A percentile compares a stretch with the other conserved stretches of the same genome.
These are phyloP conservation scores for Chionoecetes opilio DNA, from an alignment of 1,140 invertebrate genomes.

Conservation along the genomic window DNA sequence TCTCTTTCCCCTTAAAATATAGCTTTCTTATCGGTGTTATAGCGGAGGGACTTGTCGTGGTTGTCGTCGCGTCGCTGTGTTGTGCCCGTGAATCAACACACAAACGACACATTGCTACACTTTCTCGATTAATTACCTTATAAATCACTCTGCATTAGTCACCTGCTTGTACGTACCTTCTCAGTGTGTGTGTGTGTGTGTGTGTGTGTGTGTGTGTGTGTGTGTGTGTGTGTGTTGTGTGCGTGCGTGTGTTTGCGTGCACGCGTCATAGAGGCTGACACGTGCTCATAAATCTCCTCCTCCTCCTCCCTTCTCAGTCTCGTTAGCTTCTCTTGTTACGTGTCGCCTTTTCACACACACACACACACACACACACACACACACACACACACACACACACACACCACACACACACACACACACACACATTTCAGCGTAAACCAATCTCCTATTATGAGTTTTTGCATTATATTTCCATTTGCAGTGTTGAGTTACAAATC, in stretches of 20 bases:
- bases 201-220: conserved; percentile 35
- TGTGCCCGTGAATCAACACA: no score
- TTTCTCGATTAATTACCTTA: no score
- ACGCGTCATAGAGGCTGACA: conserved; percentile 11
- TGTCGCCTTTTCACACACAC: background rate
- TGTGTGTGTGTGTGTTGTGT: background rate
- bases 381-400: background rate
- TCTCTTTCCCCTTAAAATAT: no score
- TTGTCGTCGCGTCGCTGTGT: no score
- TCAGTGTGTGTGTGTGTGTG: conserved; percentile 30
- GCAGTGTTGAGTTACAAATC: no score
- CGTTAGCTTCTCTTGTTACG: conserved; percentile 75
- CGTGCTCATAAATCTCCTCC: conserved; percentile 66
- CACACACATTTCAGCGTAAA: no score
- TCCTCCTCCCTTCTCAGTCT: conserved; percentile 5
- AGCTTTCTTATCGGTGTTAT: no score
- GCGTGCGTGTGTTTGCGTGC: conserved; percentile 24
- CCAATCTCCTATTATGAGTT: no score
- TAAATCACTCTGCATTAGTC: background rate
- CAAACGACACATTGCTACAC: no score
- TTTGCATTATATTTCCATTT: no score
- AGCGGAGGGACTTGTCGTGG: no score
- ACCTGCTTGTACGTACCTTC: background rate
- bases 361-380: conserved; percentile 49
- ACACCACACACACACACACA: conserved; percentile 45